Evolutionary conservation across 2,797 vertebrate genomes (phyloP).

Genomic region (Poecile montanus): DNA sequence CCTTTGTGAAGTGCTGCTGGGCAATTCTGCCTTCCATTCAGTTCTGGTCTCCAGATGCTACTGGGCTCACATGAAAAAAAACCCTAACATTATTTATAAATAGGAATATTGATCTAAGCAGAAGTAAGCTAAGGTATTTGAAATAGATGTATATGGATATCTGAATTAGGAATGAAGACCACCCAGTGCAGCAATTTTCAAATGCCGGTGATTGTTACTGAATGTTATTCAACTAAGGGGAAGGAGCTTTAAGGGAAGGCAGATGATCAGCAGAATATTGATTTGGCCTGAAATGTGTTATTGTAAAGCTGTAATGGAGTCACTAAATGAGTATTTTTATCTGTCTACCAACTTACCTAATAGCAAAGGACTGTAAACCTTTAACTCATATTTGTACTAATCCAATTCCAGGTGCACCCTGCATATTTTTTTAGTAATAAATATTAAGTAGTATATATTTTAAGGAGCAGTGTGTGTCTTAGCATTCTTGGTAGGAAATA

Average conservation of each 20-base stretch:
- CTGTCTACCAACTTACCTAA: neutral
- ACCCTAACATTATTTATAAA: neutral
- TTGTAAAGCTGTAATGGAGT: neutral
- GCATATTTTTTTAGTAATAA: slow-evolving; percentile 52
- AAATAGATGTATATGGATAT: neutral
- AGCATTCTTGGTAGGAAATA: slow-evolving; percentile 33
- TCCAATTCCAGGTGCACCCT: slow-evolving; percentile 46
- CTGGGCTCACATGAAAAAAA: neutral
- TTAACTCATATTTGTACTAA: slow-evolving; percentile 33
- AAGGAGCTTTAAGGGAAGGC: neutral
- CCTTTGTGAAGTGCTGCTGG: neutral
- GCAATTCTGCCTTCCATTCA: neutral
- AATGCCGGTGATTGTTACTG: neutral
- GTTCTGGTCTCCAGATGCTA: neutral
- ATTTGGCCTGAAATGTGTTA: neutral
- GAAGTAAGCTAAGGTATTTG: neutral
- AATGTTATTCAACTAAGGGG: neutral
- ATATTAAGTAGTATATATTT: slow-evolving; percentile 35
- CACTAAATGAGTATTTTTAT: neutral
- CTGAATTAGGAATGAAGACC: neutral
- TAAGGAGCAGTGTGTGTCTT: slow-evolving; percentile 19
- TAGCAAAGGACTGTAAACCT: neutral
- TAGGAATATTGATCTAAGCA: neutral
- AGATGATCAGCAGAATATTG: neutral
- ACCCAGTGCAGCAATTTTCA: neutral